These are phyloP conservation scores for Apis florea DNA, from an alignment of 1,140 invertebrate species.

Conservation along the genomic window DNA sequence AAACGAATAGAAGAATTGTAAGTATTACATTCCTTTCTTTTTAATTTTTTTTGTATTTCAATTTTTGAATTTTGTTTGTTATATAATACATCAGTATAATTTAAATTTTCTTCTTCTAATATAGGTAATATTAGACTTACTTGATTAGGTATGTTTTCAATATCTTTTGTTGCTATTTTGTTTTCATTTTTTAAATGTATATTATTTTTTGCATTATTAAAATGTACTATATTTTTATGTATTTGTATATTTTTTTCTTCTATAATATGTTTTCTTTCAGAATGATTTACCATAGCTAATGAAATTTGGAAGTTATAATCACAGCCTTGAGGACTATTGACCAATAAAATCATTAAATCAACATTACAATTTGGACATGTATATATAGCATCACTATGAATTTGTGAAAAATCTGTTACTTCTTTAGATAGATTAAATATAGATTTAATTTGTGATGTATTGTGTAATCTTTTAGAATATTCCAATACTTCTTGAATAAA, in stretches of 20 bases:
- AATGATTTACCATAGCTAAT: slow-evolving; percentile 46
- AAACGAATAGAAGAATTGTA: background rate
- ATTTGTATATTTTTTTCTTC: slow-evolving; percentile 20
- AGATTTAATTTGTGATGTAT: slow-evolving; percentile 5
- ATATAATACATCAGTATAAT: background rate
- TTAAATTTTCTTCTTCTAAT: slow-evolving; percentile 5
- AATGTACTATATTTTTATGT: slow-evolving; percentile 12
- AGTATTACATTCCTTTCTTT: slow-evolving; percentile 10
- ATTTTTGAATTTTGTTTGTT: background rate
- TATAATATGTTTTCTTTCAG: slow-evolving; percentile 16
- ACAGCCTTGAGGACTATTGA: slow-evolving; percentile 34
- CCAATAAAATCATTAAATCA: slow-evolving; percentile 59
- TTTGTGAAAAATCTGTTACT: slow-evolving; percentile 31
- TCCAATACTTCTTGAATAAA: slow-evolving; percentile 52
- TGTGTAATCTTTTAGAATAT: slow-evolving; percentile 29
- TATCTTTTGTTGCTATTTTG: background rate
- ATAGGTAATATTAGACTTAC: background rate
- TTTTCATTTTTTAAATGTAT: background rate
- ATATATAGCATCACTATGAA: slow-evolving; percentile 50
- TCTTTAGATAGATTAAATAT: slow-evolving; percentile 35
- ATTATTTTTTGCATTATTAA: slow-evolving; percentile 7
- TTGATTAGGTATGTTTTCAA: slow-evolving; percentile 10
- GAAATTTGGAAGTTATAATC: slow-evolving; percentile 55
- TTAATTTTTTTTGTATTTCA: background rate
- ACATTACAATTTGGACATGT: slow-evolving; percentile 63